Conservation (phyloP, 2,797 vertebrate species). For the Helostoma temminkii region DNA sequence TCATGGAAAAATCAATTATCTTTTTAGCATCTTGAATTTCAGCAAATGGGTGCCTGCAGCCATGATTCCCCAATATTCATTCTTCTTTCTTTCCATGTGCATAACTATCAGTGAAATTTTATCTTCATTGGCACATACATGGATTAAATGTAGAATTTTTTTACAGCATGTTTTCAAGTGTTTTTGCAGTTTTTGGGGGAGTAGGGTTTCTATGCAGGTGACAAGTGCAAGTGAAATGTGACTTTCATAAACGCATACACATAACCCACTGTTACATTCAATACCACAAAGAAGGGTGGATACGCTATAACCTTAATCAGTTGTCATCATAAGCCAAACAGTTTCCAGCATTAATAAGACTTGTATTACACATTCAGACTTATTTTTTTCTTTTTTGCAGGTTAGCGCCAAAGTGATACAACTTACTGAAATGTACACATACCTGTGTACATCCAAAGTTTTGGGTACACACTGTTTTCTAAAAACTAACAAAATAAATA, state of each 20-base stretch:
- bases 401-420: slow-evolving; percentile 12
- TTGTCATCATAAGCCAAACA: slow-evolving; percentile 55
- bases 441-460: slow-evolving; percentile 13
- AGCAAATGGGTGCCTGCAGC: background rate
- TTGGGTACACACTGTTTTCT: background rate
- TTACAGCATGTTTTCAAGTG: slow-evolving; percentile 1
- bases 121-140: slow-evolving; percentile 14
- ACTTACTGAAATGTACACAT: slow-evolving; percentile 6
- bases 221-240: slow-evolving; percentile 22
- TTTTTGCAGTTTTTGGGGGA: background rate
- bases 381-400: slow-evolving; percentile 36
- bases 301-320: slow-evolving; percentile 47
- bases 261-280: slow-evolving; percentile 30
- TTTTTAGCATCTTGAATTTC: slow-evolving; percentile 38
- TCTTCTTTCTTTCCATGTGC: slow-evolving; percentile 1
- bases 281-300: slow-evolving; percentile 21
- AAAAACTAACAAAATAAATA: background rate
- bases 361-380: slow-evolving; percentile 37
- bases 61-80: slow-evolving; percentile 25
- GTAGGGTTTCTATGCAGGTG: background rate
- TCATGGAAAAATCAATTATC: slow-evolving; percentile 33
- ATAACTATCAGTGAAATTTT: background rate
- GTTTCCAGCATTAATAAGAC: slow-evolving; percentile 31
- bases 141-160: slow-evolving; percentile 8
- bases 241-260: slow-evolving; percentile 21